Evolutionary conservation across 2,797 vertebrate genomes (phyloP), one percentile per base, ranked within the genome.

Genomic region (Phrynocephalus forsythii): DNA sequence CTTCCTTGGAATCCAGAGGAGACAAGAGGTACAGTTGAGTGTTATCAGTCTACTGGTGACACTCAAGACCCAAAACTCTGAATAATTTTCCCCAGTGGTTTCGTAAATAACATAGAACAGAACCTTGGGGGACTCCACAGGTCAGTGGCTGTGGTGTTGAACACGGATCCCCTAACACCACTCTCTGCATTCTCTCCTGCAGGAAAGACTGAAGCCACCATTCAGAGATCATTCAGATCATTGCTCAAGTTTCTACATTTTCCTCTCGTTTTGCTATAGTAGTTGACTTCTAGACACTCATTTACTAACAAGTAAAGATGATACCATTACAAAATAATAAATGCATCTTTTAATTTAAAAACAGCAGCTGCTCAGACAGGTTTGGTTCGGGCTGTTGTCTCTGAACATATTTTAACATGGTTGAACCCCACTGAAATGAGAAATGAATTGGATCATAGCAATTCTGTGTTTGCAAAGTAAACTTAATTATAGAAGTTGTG

Each of bases 321-420:
- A 75, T 56, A 6, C 38, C 82, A 71, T 86, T 92, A 75, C 33
- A 71, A 73, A 82, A 66, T 26, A 82, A 79, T 30, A 86, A 67
- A 24, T 60, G 84, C 86, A 75, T 13, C 52, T 38, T 84, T 84
- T 60, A 75, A 75, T 75, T 83, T 91, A 90, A 87, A 9, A 63
- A 60, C 69, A 28, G 87, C 79, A 90, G 82, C 77, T 75, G 82
- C 79, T 33, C 79, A 56, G 52, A 56, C 9, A 56, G 52, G 1
- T 82, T 91, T 28, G 86, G 87, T 78, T 38, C 30, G 33, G 82
- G 48, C 20, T 83, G 67, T n/a, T 56, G 18, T 33, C 69, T 13
- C 33, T 44, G n/a, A 72, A 83, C n/a, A 50, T 71, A 56, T 52
- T 56, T 52, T 33, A 48, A 22, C 48, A 38, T 56, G 5, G 20